Conservation (phyloP, 2,888 invertebrate species). For the Mesodorylaimus sp. region DNA sequence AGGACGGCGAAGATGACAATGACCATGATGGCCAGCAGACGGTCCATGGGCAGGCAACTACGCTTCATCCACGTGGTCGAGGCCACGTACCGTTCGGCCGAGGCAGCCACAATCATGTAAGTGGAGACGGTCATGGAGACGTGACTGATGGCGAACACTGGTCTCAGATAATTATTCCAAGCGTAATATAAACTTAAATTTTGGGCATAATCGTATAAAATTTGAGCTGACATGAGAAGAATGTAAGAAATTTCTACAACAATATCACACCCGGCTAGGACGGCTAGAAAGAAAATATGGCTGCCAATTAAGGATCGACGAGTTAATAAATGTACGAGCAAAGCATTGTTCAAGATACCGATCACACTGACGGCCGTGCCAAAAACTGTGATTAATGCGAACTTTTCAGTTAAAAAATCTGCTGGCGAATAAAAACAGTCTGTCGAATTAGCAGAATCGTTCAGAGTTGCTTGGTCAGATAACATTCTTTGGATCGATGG, state of each 20-base stretch:
- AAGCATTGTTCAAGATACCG: not conserved
- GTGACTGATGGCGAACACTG: slow-evolving; percentile 17
- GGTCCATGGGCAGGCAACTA: not conserved
- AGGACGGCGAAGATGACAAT: not conserved
- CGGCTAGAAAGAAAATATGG: not conserved
- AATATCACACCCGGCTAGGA: not conserved
- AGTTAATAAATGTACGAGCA: not conserved
- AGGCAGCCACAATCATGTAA: slow-evolving; percentile 20
- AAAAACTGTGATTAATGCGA: not conserved
- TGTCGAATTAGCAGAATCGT: no score
- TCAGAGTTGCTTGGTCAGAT: no score
- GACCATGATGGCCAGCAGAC: not conserved
- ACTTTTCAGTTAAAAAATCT: not conserved
- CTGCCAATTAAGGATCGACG: not conserved
- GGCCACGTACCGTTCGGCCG: slow-evolving; percentile 20
- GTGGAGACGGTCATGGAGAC: slow-evolving; percentile 16
- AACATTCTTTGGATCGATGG: no score
- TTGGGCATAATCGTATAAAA: not conserved
- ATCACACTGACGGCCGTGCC: not conserved
- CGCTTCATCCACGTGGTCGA: not conserved
- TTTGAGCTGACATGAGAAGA: not conserved
- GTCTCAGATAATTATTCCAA: slow-evolving; percentile 13
- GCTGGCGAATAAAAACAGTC: no score
- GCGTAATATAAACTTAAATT: not conserved
- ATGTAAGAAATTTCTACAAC: slow-evolving; percentile 1